Evolutionary conservation across 2,888 invertebrate species (phyloP).

Genomic region (Aporophyla nigra): DNA sequence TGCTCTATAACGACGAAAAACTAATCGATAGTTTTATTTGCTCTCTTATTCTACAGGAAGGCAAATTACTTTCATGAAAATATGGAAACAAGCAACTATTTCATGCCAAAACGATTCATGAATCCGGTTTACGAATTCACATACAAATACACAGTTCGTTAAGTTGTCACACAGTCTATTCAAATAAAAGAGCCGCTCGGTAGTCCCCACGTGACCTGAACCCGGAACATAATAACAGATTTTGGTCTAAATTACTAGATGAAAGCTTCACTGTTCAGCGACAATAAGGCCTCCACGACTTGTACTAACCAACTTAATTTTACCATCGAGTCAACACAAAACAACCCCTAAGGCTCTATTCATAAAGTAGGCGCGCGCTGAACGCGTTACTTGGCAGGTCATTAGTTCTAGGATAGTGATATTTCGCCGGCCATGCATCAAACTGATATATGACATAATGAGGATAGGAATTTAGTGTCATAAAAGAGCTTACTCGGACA

Average conservation of each 20-base stretch:
- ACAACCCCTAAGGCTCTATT: conserved; percentile 22
- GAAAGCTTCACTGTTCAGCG: conserved; percentile 65
- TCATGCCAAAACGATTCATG: conserved; percentile 23
- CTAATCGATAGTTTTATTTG: background rate
- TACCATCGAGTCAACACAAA: conserved; percentile 8
- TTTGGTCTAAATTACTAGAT: conserved; percentile 68
- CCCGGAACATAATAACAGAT: conserved; percentile 69
- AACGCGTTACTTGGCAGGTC: conserved; percentile 57
- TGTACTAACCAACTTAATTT: background rate
- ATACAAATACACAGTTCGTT: conserved; percentile 5
- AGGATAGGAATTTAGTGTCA: conserved; percentile 72
- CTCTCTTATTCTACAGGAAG: background rate
- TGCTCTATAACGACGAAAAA: background rate
- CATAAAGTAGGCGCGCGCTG: conserved; percentile 27
- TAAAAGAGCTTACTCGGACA: conserved; percentile 65
- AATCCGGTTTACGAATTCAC: conserved; percentile 16
- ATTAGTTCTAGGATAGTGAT: conserved; percentile 73
- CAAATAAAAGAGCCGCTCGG: conserved; percentile 29
- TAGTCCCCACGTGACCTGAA: conserved; percentile 30
- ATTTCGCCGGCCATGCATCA: conserved; percentile 73
- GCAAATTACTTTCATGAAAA: conserved; percentile 14
- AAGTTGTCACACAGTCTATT: conserved; percentile 15
- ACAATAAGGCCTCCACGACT: conserved; percentile 66
- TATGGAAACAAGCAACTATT: conserved; percentile 20
- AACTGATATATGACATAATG: conserved; percentile 77